Base-by-base conservation (phyloP, 2,113 vertebrate species). In the Paramormyrops kingsleyae region DNA sequence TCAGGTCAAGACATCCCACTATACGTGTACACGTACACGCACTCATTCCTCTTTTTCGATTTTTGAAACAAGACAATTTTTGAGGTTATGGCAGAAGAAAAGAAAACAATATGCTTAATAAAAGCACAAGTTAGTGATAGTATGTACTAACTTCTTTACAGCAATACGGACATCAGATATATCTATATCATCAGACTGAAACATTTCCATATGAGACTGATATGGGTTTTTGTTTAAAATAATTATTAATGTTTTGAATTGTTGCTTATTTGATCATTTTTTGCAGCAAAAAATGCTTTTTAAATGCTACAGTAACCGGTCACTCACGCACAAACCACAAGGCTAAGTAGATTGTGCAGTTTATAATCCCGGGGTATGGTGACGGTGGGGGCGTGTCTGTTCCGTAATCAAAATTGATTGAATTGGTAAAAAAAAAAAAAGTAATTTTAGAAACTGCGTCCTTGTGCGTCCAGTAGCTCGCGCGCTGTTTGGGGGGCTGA, bases 1-100 rank as follows among this genome's bases (percentile, higher is more conserved):
- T 95, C 94, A 93, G 92, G 93, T 91, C 94, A 95, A 95, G 94
- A 96, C 95, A 94, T 95, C 94, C 94, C 94, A 95, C 91, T 94
- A 7, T 42, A 47, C 17, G 44, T 39, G n/a, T 13, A 24, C 53
- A 21, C 35, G 27, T 12, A 88, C 62, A 88, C 46, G 15, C 46
- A 50, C 49, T 56, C 49, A 42, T 31, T 39, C 56, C 50, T 53
- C 10, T n/a, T 9, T 66, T 17, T 46, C 87, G 35, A 85, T 66
- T 85, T 42, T 27, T n/a, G 13, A 31, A 52, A 80, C 44, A 27
- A 85, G 6, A 53, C 52, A 1, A 19, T 66, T 84, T 39, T n/a
- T 24, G 24, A 31, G 74, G 31, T 39, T 80, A 91, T 50, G 88
- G 86, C 59, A 52, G 88, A 80, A 27, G 17, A 46, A 46, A 56